Evolutionary conservation across 2,888 invertebrate species (phyloP).

Genomic region (Cataglyphis rosenhaueri): DNA sequence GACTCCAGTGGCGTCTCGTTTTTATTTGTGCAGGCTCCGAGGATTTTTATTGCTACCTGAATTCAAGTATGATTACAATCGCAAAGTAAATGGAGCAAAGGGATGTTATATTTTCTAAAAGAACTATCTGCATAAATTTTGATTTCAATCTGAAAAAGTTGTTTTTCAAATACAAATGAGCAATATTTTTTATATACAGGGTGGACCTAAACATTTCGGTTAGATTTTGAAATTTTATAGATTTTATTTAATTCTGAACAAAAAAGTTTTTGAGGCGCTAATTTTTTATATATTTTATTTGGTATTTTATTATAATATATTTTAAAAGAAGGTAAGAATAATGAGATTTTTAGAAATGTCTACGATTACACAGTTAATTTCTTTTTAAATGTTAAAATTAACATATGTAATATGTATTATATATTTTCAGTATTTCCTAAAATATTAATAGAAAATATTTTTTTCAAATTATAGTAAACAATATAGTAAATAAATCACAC

Average conservation of each 20-base stretch:
- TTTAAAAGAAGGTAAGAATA: not conserved
- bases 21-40: not conserved
- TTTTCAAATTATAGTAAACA: not conserved
- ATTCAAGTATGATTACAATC: not conserved
- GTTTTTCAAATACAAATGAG: not conserved
- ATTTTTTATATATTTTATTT: not conserved
- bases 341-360: not conserved
- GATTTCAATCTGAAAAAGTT: not conserved
- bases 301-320: not conserved
- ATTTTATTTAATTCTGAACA: too few species aligned
- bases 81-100: not conserved
- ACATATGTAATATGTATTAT: too few species aligned
- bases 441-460: not conserved
- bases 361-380: not conserved
- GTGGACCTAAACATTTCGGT: too few species aligned
- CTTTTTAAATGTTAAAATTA: not conserved
- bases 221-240: too few species aligned
- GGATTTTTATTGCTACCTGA: constrained; percentile 17
- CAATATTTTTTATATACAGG: not conserved
- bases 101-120: not conserved
- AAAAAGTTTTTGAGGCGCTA: too few species aligned
- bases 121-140: not conserved
- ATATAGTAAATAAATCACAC: too few species aligned
- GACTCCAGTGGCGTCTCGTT: constrained; percentile 5
- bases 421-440: not conserved